These are phyloP conservation scores for Taxidea taxus DNA, from an alignment of 2,113 vertebrate species.

Conservation along the genomic window DNA sequence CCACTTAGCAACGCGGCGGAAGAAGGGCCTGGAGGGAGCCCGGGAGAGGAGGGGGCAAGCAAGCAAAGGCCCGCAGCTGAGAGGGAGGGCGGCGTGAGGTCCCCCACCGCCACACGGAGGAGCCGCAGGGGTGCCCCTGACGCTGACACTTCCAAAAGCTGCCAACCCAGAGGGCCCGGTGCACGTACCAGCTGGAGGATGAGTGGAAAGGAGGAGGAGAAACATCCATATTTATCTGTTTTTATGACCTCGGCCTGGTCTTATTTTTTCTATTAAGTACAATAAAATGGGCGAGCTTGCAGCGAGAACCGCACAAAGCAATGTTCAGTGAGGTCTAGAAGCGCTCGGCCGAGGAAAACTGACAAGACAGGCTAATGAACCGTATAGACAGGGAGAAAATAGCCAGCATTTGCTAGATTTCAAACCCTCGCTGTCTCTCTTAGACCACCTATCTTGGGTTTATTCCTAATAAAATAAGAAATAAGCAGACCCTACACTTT, in stretches of 20 bases:
- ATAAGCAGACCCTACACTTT: constrained; percentile 71
- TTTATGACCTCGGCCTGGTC: constrained; percentile 74
- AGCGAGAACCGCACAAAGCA: constrained; percentile 88
- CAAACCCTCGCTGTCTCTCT: constrained; percentile 81
- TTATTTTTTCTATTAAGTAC: constrained; percentile 79
- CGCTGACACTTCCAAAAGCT: constrained; percentile 41
- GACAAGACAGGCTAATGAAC: constrained; percentile 96
- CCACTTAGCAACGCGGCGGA: constrained; percentile 1
- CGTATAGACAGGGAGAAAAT: constrained; percentile 90
- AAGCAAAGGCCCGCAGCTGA: not conserved
- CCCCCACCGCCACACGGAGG: constrained; percentile 14
- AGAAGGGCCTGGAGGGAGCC: not conserved
- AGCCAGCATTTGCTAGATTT: constrained; percentile 89
- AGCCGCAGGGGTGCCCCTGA: not conserved
- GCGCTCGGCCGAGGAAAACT: constrained; percentile 91
- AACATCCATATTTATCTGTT: constrained; percentile 75
- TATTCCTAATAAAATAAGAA: constrained; percentile 80
- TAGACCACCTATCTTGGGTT: constrained; percentile 86
- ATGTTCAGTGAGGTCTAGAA: constrained; percentile 95
- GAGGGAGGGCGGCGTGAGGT: not conserved
- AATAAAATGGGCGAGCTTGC: constrained; percentile 84
- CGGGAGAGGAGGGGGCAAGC: not conserved
- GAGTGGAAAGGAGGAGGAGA: constrained; percentile 61
- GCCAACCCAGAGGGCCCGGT: constrained; percentile 49
- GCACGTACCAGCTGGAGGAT: constrained; percentile 60